phyloP scores from a whole-genome alignment of 2,797 vertebrate species.

The Lagorchestes hirsutus region DNA sequence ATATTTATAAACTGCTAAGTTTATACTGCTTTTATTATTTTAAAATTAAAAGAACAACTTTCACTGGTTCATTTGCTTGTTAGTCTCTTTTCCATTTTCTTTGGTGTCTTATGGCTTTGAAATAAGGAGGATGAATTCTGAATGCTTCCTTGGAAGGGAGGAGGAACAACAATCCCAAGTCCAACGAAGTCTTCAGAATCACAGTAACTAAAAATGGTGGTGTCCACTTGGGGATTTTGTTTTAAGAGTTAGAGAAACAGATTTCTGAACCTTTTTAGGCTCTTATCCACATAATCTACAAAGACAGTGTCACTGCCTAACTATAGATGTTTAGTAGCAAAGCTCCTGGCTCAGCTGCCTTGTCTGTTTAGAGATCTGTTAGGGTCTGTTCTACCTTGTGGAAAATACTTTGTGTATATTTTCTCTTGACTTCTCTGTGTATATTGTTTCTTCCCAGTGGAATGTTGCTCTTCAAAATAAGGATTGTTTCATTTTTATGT shows the following conservation, averaged over 20 bases:
- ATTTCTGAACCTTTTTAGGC: slow-evolving; percentile 36
- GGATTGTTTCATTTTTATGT: neutral
- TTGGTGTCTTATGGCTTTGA: neutral
- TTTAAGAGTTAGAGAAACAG: slow-evolving; percentile 19
- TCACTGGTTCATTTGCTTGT: neutral
- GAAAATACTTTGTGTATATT: slow-evolving; percentile 44
- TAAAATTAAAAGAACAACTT: neutral
- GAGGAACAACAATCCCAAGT: neutral
- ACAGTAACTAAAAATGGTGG: neutral
- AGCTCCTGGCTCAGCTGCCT: neutral
- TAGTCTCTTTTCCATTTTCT: neutral
- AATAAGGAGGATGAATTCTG: neutral
- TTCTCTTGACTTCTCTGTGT: neutral
- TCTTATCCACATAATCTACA: neutral
- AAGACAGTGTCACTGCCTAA: neutral
- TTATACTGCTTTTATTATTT: neutral
- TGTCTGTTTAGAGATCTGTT: slow-evolving; percentile 45
- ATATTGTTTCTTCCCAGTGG: neutral
- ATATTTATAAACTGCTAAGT: neutral
- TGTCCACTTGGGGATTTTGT: neutral
- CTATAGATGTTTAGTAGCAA: neutral
- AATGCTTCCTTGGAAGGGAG: neutral
- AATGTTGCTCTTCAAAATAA: neutral
- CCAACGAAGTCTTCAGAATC: neutral
- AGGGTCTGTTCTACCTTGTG: neutral